Conservation (phyloP, 1,140 invertebrate genomes). For the Drosophila yakuba region DNA sequence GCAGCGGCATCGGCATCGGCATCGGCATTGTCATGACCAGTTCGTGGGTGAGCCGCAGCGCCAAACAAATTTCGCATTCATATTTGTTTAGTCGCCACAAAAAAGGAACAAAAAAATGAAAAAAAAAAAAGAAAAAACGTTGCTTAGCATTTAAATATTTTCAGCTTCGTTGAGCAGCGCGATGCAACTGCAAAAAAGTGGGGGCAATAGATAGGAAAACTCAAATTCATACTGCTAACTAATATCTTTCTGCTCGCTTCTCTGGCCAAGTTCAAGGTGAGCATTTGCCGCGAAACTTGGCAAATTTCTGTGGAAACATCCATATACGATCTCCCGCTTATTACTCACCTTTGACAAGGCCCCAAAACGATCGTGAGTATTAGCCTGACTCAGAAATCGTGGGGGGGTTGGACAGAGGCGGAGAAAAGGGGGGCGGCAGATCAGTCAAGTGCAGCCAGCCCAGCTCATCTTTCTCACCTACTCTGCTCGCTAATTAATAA, state of each 20-base stretch:
- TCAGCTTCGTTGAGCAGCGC: slow-evolving; percentile 58
- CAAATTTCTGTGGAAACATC: slow-evolving; percentile 44
- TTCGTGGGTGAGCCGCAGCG: slow-evolving; percentile 53
- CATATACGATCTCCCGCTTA: slow-evolving; percentile 39
- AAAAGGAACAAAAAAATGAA: slow-evolving; percentile 13
- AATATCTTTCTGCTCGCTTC: not conserved
- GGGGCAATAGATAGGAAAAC: slow-evolving; percentile 31
- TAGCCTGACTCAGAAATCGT: slow-evolving; percentile 23
- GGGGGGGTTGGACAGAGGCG: not conserved
- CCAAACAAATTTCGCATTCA: slow-evolving; percentile 51
- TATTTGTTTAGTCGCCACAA: slow-evolving; percentile 46
- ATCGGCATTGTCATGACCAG: slow-evolving; percentile 27
- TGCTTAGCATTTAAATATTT: slow-evolving; percentile 57
- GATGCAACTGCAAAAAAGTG: slow-evolving; percentile 59
- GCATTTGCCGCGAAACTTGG: slow-evolving; percentile 24
- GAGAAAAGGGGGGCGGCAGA: not conserved
- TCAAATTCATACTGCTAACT: slow-evolving; percentile 39
- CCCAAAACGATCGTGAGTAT: slow-evolving; percentile 31
- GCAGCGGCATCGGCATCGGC: slow-evolving; percentile 51
- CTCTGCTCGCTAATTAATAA: slow-evolving; percentile 47
- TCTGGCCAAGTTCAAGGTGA: slow-evolving; percentile 56
- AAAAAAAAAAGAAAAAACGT: slow-evolving; percentile 8
- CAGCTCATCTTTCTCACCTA: slow-evolving; percentile 25
- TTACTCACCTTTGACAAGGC: slow-evolving; percentile 55
- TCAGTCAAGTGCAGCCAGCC: slow-evolving; percentile 40